Base-by-base conservation (phyloP, 2,888 invertebrate genomes). In the Caenorhabditis panamensis region DNA sequence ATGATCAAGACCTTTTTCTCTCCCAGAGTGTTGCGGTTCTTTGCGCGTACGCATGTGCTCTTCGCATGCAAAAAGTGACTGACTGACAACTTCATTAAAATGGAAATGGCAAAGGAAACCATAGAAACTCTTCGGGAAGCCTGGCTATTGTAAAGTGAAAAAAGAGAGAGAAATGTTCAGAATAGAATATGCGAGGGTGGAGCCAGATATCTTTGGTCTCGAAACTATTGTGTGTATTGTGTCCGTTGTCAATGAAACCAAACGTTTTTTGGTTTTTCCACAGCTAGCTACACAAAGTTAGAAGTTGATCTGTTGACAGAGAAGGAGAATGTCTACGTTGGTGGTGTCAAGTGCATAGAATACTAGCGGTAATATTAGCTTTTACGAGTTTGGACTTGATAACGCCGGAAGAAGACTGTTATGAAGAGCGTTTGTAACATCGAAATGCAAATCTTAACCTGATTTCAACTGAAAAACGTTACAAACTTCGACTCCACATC, bases 1-100 rank as follows among this genome's bases (percentile, higher is more conserved):
- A 31, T 54, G 56, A 56, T 56, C 56, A 31, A 56, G 56, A 56
- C 31, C 56, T 28, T 56, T 56, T 18, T 36, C 31, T 1, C 54
- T 31, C 31, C 56, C 16, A n/a, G 36, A n/a, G 56, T 56, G 56
- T 36, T 31, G 28, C 56, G 56, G 31, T n/a, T 31, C 31, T n/a
- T 20, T 31, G 20, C 18, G 13, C 41, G 9, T 31, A 31, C 13
- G 47, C 47, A 47, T 47, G 47, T 47, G 47, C 47, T 47, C 47
- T 47, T 47, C 47, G 47, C 47, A 47, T 47, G 47, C 47, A 20
- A 18, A n/a, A 4, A 44, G n/a, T 44, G 37, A 37, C 37, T 5
- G 37, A 37, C 8, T 9, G 37, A 11, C 5, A 37, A 37, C n/a
- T n/a, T 31, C 31, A 31, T 31, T 31, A 44, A 44, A 44, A 44